Base-by-base conservation (phyloP, 2,113 vertebrate genomes). In the Papio anubis region DNA sequence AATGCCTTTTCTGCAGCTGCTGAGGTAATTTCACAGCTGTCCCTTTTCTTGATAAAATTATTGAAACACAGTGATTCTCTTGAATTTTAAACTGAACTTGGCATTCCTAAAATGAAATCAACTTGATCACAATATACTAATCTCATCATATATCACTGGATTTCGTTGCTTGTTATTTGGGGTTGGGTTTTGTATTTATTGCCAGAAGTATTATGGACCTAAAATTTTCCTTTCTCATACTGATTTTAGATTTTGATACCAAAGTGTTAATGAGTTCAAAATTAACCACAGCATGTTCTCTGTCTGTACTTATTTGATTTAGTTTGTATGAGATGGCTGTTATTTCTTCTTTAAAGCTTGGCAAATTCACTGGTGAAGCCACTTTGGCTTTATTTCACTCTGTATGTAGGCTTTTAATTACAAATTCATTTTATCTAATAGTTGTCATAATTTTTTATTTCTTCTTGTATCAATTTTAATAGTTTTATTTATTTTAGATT, bases 51-150 rank as follows among this genome's bases (percentile, higher is more conserved):
- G 50, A 6, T 79, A 48, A 61, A 91, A 79, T 25, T 20, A 35
- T 72, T 85, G 35, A 79, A 85, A 85, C 55, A 87, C 7, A 79
- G 70, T 61, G 38, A 86, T 79, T 91, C 50, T 78, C 59, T 70
- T 55, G 43, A 79, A 95, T 86, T 90, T 91, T 85, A 85, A 95
- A 79, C 48, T 27, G 30, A 95, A 85, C n/a, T 23, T 70, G 61
- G 23, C 18, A 78, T 78, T 90, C 23, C 38, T 85, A 40, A 52
- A 66, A 79, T 79, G 78, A 95, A 85, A 16, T 55, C 30, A 68
- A 30, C 23, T 76, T 66, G 11, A 68, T 55, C 8, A 78, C 35
- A 18, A 35, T 68, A 38, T 75, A 48, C 64, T 70, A 79, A 91
- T 27, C 43, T 90, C 61, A 90, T 90, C 32, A 68, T 30, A 10